Evolutionary conservation across 2,797 vertebrate species (phyloP), one percentile per base, ranked within the genome.

Genomic region (Melanotaenia boesemani): DNA sequence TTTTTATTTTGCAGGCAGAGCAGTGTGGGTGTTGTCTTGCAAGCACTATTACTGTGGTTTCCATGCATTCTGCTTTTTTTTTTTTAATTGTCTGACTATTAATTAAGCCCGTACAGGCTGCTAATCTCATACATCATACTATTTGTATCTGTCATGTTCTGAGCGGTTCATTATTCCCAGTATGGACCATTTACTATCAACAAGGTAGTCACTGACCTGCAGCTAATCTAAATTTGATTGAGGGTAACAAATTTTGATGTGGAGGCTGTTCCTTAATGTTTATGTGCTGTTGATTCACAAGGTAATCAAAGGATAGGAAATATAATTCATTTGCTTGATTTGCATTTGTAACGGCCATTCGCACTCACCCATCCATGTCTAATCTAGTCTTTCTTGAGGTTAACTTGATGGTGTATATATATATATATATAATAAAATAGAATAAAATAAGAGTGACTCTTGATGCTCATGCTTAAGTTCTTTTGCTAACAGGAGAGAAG

Each of bases 121-220:
- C 76, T 62, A 30, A 63, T 54, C 74, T 63, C 85, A 89, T 92
- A 86, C 36, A 92, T 92, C 89, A 91, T 65, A 63, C 80, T 86
- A 90, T 88, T 91, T 90, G 73, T 80, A 76, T 82, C 88, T 88
- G 89, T 90, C 86, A 77, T 86, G 83, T 88, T 83, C 63, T 63
- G 69, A 81, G 69, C 64, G 46, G 76, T 80, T 92, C 91, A 90
- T 92, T 90, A 92, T 88, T 86, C 88, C 74, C 60, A 80, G 85
- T 87, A 89, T 71, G 82, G 80, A 65, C 72, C 86, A 73, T 20
- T 86, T 88, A 82, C 83, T 84, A 65, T 77, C 32, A 59, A 84
- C 89, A 85, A 84, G 81, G 80, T 71, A 74, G 79, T 81, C 86
- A 63, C 59, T 90, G 88, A 91, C 88, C 90, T 86, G 79, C 67